Conservation (phyloP, 2,113 vertebrate genomes). For the Turdus rufiventris region DNA sequence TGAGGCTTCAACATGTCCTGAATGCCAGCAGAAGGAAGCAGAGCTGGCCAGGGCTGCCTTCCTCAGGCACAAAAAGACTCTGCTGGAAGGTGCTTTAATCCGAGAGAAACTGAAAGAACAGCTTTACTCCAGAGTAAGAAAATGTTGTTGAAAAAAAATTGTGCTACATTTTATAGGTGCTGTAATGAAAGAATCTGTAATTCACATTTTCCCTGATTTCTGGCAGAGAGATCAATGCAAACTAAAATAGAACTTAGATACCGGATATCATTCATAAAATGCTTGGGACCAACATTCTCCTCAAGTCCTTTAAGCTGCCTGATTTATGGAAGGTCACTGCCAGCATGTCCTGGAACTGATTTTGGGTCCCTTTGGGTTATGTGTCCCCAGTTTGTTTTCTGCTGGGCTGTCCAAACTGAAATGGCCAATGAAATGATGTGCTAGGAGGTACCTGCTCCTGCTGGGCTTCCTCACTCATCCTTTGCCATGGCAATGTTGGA, state of each 20-base stretch:
- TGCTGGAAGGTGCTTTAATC: slow-evolving; percentile 62
- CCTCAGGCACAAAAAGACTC: slow-evolving; percentile 69
- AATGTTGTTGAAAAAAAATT: neutral
- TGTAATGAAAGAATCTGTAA: neutral
- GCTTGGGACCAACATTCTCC: neutral
- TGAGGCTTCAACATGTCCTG: slow-evolving; percentile 36
- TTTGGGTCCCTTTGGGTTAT: neutral
- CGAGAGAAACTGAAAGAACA: slow-evolving; percentile 68
- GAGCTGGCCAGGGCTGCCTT: slow-evolving; percentile 70
- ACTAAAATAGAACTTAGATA: neutral
- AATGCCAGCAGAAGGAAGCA: slow-evolving; percentile 58
- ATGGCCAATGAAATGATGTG: neutral
- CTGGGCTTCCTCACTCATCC: neutral
- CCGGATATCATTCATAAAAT: neutral
- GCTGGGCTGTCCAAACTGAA: neutral
- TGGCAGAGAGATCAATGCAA: neutral
- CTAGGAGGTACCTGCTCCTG: rapidly evolving
- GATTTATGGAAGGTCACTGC: neutral
- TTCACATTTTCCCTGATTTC: neutral
- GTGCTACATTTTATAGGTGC: neutral
- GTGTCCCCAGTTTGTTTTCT: neutral
- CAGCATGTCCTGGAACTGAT: neutral
- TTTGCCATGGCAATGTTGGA: neutral
- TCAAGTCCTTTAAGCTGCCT: neutral
- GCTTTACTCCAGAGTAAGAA: slow-evolving; percentile 52